Conservation (phyloP, 1,140 invertebrate species). For the Apis dorsata region DNA sequence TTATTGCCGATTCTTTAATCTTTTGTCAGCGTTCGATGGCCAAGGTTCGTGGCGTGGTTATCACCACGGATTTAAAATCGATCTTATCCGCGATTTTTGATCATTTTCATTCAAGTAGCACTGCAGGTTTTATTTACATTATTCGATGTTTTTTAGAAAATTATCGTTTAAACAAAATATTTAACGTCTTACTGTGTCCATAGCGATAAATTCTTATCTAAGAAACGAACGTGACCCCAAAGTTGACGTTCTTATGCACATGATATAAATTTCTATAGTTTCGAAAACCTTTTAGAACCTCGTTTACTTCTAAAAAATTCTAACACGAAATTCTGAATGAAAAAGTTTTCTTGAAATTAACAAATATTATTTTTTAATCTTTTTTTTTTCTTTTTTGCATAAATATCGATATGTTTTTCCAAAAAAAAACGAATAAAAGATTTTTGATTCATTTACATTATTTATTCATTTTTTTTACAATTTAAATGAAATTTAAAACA, state of each 20-base stretch:
- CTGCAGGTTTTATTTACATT: background rate
- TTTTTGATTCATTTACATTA: no score
- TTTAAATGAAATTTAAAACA: no score
- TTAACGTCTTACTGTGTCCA: background rate
- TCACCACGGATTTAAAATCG: conserved; percentile 2
- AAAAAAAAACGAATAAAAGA: no score
- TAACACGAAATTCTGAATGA: no score
- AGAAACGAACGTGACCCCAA: background rate
- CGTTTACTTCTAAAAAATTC: no score
- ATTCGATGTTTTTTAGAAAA: background rate
- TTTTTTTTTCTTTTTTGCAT: no score
- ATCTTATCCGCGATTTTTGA: conserved; percentile 11
- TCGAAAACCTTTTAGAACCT: background rate
- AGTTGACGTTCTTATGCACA: background rate
- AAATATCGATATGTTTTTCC: no score
- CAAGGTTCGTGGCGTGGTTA: conserved; percentile 39
- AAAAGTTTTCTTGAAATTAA: no score
- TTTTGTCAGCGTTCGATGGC: background rate
- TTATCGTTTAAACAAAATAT: background rate
- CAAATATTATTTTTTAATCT: no score
- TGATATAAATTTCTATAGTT: no score
- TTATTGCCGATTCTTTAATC: background rate
- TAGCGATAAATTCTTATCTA: conserved; percentile 32
- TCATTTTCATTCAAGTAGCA: background rate
- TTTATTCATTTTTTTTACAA: no score